These are phyloP conservation scores for Oncopeltus fasciatus DNA, from an alignment of 1,140 invertebrate species.

Conservation along the genomic window DNA sequence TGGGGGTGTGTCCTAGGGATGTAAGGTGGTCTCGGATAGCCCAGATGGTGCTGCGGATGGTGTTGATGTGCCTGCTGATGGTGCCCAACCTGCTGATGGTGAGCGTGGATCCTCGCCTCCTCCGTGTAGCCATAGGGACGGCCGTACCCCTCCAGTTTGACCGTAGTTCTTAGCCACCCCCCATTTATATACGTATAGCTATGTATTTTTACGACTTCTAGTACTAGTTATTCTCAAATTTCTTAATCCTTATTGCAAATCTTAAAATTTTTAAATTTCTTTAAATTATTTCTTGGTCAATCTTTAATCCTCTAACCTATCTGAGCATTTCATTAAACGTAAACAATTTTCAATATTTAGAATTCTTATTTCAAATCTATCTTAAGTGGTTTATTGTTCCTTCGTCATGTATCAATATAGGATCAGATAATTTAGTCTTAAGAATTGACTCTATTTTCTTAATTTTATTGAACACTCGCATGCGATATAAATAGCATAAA, in stretches of 20 bases:
- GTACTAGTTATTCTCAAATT: too few relatives aligned
- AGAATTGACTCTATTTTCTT: neutral
- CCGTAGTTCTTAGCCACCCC: too few relatives aligned
- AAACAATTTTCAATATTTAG: too few relatives aligned
- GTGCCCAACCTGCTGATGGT: neutral
- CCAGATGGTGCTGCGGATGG: neutral
- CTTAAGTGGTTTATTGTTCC: too few relatives aligned
- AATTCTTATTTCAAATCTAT: too few relatives aligned
- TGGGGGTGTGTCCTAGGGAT: neutral
- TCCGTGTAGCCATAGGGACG: slow-evolving; percentile 16
- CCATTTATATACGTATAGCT: neutral
- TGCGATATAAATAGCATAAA: neutral
- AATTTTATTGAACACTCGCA: neutral
- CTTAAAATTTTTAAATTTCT: too few relatives aligned
- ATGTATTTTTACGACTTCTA: too few relatives aligned
- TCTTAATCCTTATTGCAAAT: too few relatives aligned
- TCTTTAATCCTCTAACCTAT: too few relatives aligned
- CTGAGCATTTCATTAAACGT: too few relatives aligned
- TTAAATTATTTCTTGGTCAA: too few relatives aligned
- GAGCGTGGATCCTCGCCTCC: slow-evolving; percentile 3
- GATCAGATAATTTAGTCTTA: neutral
- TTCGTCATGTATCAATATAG: too few relatives aligned
- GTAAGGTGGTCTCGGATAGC: neutral
- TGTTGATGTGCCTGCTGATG: slow-evolving; percentile 10
- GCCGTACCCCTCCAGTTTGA: slow-evolving; percentile 15